A percentile compares a stretch with the other conserved stretches of the same genome.
Conservation (phyloP, 2,113 vertebrate genomes). For the Phasianus colchicus region DNA sequence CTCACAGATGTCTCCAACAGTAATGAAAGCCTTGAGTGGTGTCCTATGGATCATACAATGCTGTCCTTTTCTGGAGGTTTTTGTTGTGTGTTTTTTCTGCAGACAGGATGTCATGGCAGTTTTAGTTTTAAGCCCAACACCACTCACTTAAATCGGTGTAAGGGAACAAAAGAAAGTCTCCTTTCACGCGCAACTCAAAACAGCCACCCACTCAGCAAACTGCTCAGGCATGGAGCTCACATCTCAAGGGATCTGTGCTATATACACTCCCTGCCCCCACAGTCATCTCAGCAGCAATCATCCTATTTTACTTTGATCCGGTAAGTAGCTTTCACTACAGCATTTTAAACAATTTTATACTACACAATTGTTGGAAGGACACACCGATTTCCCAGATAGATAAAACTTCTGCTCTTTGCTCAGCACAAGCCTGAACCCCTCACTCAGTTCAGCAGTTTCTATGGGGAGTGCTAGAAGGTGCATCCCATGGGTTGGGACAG, state of each 20-base stretch:
- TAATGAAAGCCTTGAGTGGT: rapidly evolving
- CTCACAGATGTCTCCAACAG: background rate
- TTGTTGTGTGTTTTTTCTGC: background rate
- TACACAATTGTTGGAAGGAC: background rate
- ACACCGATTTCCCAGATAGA: background rate
- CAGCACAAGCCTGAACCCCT: background rate
- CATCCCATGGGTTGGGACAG: background rate
- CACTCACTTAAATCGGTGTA: background rate
- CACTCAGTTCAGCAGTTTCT: background rate
- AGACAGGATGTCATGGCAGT: background rate
- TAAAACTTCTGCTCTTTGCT: background rate
- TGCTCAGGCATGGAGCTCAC: background rate
- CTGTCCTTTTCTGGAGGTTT: background rate
- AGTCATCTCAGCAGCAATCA: background rate
- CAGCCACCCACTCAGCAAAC: slow-evolving; percentile 31
- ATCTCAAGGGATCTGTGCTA: background rate
- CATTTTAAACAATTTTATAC: background rate
- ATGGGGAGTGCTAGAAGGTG: background rate
- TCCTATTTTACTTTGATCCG: background rate
- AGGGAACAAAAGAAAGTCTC: background rate
- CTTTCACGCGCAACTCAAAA: background rate
- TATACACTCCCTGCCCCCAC: background rate
- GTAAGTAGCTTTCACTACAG: background rate
- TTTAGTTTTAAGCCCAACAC: background rate
- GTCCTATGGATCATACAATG: background rate